phyloP scores from a whole-genome alignment of 2,888 invertebrate species.

The Reticulitermes lucifugus region DNA sequence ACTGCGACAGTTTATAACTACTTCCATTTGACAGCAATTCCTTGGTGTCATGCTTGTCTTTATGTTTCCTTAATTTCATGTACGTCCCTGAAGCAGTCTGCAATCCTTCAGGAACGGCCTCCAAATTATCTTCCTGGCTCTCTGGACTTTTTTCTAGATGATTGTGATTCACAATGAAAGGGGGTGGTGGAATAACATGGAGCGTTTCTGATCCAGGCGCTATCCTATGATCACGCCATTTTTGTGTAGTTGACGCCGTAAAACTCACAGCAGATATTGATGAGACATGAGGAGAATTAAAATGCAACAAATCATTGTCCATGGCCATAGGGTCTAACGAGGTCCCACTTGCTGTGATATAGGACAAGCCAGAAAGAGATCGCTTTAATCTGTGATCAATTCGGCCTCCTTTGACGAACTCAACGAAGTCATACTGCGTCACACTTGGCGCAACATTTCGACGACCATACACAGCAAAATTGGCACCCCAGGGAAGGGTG shows the following conservation, averaged over 20 bases:
- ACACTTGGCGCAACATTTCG: constrained; percentile 96
- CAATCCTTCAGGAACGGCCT: constrained; percentile 33
- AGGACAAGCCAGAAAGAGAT: constrained; percentile 47
- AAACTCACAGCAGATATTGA: constrained; percentile 51
- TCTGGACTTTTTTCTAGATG: constrained; percentile 50
- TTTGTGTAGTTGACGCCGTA: constrained; percentile 49
- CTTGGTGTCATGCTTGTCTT: not conserved
- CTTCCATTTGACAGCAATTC: not conserved
- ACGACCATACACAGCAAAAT: constrained; percentile 95
- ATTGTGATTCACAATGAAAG: constrained; percentile 53
- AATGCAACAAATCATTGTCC: constrained; percentile 29
- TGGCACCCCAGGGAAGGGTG: constrained; percentile 91
- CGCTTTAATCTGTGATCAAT: constrained; percentile 81
- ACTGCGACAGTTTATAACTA: not conserved
- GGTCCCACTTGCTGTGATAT: not conserved
- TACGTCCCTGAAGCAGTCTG: not conserved
- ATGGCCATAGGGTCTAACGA: not conserved
- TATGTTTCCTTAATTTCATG: not conserved
- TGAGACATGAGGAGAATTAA: constrained; percentile 14
- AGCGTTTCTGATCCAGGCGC: constrained; percentile 41
- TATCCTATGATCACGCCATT: constrained; percentile 46
- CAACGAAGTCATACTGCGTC: constrained; percentile 96
- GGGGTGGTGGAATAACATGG: constrained; percentile 52
- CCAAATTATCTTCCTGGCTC: constrained; percentile 40
- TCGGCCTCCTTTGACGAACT: constrained; percentile 90